Conservation (phyloP, 1,140 invertebrate species). For the Trialeurodes vaporariorum region DNA sequence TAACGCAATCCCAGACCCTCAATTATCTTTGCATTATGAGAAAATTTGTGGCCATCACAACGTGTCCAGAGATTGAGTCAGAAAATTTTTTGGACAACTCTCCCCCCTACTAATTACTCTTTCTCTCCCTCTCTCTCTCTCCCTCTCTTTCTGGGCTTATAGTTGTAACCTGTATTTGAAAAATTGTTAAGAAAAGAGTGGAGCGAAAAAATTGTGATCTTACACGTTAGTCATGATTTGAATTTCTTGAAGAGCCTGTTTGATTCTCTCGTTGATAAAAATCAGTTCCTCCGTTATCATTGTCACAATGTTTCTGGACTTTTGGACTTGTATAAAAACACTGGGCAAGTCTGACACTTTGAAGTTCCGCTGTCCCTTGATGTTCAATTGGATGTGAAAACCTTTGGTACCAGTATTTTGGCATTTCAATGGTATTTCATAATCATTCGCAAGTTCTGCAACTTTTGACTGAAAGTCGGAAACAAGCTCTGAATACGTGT, state of each 20-base stretch:
- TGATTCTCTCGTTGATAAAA: slow-evolving; percentile 51
- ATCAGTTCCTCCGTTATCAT: slow-evolving; percentile 71
- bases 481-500: slow-evolving; percentile 62
- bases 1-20: too few species aligned
- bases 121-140: too few species aligned
- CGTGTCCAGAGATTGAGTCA: too few species aligned
- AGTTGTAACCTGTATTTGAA: too few species aligned
- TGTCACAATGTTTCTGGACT: slow-evolving; percentile 45
- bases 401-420: slow-evolving; percentile 54
- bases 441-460: slow-evolving; percentile 46
- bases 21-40: too few species aligned
- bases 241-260: slow-evolving; percentile 62
- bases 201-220: too few species aligned
- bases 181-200: neutral
- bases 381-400: slow-evolving; percentile 57
- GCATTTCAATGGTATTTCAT: slow-evolving; percentile 50
- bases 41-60: too few species aligned
- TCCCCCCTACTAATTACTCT: too few species aligned
- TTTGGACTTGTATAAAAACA: slow-evolving; percentile 54
- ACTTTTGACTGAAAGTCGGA: slow-evolving; percentile 59
- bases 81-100: too few species aligned
- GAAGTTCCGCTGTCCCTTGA: slow-evolving; percentile 35
- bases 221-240: slow-evolving; percentile 69
- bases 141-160: too few species aligned
- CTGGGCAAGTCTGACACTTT: slow-evolving; percentile 45